Evolutionary conservation across 2,797 vertebrate genomes (phyloP).

Genomic region (Acanthis flammea): DNA sequence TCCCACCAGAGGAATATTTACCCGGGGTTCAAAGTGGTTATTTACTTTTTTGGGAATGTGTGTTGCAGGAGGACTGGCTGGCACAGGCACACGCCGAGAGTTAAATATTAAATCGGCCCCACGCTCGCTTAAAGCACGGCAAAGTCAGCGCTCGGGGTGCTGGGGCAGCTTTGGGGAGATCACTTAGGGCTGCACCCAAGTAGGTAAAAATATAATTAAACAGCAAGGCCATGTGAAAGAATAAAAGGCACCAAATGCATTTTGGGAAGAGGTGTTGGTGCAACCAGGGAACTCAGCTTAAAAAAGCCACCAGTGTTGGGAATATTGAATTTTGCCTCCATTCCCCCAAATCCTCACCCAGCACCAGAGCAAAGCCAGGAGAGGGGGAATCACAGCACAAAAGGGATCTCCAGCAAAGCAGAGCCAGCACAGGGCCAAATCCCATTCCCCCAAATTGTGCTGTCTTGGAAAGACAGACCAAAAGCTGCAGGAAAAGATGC

Average conservation of each 20-base stretch:
- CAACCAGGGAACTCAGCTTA: background rate
- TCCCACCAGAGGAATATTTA: slow-evolving; percentile 49
- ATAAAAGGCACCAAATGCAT: background rate
- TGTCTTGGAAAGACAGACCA: background rate
- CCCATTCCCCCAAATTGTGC: background rate
- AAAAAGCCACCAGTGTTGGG: background rate
- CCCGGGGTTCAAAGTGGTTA: slow-evolving; percentile 1
- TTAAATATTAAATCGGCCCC: slow-evolving; percentile 33
- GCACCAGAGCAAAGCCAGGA: background rate
- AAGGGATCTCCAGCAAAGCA: background rate
- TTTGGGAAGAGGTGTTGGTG: background rate
- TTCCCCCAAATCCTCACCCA: background rate
- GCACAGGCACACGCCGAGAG: background rate
- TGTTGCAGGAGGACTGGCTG: background rate
- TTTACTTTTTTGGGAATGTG: slow-evolving; percentile 34
- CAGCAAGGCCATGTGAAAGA: background rate
- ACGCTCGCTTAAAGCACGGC: background rate
- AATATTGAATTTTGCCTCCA: background rate
- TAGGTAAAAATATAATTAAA: slow-evolving; percentile 47
- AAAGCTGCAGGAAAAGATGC: background rate
- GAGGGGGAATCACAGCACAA: background rate
- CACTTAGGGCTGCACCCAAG: slow-evolving; percentile 41
- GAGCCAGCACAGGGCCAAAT: background rate
- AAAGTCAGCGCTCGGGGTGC: slow-evolving; percentile 29
- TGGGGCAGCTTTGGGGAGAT: slow-evolving; percentile 66